Evolutionary conservation across 2,888 invertebrate species (phyloP).

Genomic region (Conus canariensis): DNA sequence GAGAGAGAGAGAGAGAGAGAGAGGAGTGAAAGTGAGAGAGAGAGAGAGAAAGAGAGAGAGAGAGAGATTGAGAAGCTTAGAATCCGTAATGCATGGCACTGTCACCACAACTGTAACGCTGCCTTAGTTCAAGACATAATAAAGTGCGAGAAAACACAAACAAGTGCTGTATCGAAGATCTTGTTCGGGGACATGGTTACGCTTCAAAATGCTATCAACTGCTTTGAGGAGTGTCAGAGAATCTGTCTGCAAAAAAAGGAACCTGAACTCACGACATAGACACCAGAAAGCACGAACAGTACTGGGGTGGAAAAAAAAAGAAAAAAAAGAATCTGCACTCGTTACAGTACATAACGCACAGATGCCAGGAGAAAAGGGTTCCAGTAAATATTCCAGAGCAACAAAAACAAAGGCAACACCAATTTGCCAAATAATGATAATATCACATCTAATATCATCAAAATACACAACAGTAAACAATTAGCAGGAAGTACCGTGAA

Average conservation of each 20-base stretch:
- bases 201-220: neutral
- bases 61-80: neutral
- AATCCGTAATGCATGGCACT: neutral
- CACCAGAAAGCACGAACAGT: constrained; percentile 24
- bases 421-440: constrained; percentile 33
- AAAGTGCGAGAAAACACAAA: constrained; percentile 22
- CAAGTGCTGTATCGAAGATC: constrained; percentile 25
- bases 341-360: neutral
- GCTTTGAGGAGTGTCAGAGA: neutral
- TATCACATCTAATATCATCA: constrained; percentile 31
- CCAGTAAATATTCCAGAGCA: constrained; percentile 19
- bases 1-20: no score
- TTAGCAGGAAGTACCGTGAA: neutral
- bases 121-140: neutral
- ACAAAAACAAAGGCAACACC: constrained; percentile 31
- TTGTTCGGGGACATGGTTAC: neutral
- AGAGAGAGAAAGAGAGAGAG: no score
- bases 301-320: neutral
- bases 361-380: constrained; percentile 5
- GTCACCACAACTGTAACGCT: constrained; percentile 28
- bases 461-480: constrained; percentile 21
- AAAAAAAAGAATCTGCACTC: neutral
- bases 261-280: constrained; percentile 17
- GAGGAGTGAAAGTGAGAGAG: neutral
- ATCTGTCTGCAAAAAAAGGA: constrained; percentile 27